Conservation (phyloP, 1,140 invertebrate species). For the Probaryconus sp. region DNA sequence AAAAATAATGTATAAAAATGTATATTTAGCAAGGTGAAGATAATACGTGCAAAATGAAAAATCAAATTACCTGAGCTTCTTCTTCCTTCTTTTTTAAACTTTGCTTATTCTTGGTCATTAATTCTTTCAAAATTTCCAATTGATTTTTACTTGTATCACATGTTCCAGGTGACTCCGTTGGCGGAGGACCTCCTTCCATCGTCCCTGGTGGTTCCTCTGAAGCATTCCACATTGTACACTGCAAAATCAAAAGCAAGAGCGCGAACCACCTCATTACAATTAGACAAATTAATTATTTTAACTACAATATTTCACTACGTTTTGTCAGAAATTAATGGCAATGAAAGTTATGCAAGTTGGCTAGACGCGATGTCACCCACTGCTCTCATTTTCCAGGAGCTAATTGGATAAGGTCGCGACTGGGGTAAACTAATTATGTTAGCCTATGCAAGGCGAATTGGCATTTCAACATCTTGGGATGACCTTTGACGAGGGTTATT, state of each 20-base stretch:
- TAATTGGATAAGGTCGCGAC: slow-evolving; percentile 74
- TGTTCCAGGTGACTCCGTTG: slow-evolving; percentile 54
- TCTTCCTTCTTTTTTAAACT: slow-evolving; percentile 74
- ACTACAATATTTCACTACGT: not conserved
- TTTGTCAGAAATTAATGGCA: slow-evolving; percentile 69
- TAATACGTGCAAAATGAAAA: too few relatives aligned
- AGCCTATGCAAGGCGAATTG: slow-evolving; percentile 58
- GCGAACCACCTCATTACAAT: slow-evolving; percentile 73
- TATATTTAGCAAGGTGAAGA: slow-evolving; percentile 10
- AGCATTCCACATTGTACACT: slow-evolving; percentile 73
- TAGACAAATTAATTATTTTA: too few relatives aligned
- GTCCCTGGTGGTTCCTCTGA: slow-evolving; percentile 70
- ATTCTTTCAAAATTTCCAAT: slow-evolving; percentile 71
- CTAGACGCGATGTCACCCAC: slow-evolving; percentile 69
- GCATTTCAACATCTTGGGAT: slow-evolving; percentile 38
- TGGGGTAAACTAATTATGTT: slow-evolving; percentile 76
- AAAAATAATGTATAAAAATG: slow-evolving; percentile 3
- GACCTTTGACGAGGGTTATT: slow-evolving; percentile 35
- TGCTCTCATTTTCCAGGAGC: slow-evolving; percentile 71
- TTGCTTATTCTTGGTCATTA: slow-evolving; percentile 72
- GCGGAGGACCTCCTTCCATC: slow-evolving; percentile 64
- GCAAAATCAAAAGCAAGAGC: slow-evolving; percentile 69
- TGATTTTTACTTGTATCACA: slow-evolving; percentile 71
- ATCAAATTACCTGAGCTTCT: slow-evolving; percentile 72
- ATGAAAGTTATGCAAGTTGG: slow-evolving; percentile 70